Evolutionary conservation across 92 coral and sea anemone species (phyloP).

Genomic region (Porites rus): DNA sequence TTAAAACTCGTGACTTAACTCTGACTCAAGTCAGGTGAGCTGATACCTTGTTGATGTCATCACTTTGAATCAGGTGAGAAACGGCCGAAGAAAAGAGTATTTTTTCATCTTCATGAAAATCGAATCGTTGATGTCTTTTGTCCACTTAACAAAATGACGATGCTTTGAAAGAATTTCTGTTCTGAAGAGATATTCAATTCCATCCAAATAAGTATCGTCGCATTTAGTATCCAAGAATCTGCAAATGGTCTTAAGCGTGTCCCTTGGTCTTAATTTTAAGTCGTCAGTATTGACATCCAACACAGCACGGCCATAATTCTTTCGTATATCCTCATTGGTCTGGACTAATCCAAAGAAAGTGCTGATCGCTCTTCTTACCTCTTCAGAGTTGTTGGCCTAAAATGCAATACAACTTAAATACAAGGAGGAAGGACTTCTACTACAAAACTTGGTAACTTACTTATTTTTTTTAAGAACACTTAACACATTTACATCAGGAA

Average conservation of each 20-base stretch:
- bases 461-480: too few relatives aligned
- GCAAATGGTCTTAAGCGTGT: constrained; percentile 48
- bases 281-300: constrained; percentile 49
- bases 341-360: constrained; percentile 13
- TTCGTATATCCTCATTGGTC: constrained; percentile 24
- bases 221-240: constrained; percentile 48
- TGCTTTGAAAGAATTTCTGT: neutral
- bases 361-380: neutral
- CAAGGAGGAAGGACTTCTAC: neutral
- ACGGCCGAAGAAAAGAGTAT: constrained; percentile 36
- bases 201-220: constrained; percentile 38
- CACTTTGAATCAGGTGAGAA: neutral
- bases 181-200: constrained; percentile 21
- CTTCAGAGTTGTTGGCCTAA: constrained; percentile 9
- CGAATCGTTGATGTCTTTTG: constrained; percentile 10
- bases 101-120: constrained; percentile 36
- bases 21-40: too few relatives aligned
- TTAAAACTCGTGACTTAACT: too few relatives aligned
- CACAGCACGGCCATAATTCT: constrained; percentile 45
- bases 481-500: too few relatives aligned
- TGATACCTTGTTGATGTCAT: neutral
- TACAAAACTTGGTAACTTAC: too few relatives aligned
- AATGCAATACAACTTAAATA: neutral
- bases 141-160: constrained; percentile 38
- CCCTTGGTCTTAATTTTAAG: constrained; percentile 27